Evolutionary conservation across 2,113 vertebrate species (phyloP), one percentile per base, ranked within the genome.

Genomic region (Alethe diademata): DNA sequence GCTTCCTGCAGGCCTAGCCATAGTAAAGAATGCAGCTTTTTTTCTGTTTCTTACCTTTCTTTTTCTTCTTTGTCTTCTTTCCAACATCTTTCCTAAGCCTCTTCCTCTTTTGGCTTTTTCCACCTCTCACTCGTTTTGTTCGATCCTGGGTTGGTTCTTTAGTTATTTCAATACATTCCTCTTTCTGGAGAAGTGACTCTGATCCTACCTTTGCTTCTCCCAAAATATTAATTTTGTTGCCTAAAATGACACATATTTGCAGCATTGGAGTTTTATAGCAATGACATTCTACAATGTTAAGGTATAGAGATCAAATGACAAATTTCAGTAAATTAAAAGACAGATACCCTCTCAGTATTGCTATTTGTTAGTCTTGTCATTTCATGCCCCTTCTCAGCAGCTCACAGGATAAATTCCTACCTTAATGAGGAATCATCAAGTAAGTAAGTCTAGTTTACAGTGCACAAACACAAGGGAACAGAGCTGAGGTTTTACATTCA

Each of bases 31-130:
- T 17, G 35, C 28, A 80, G 2, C 28, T 40, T 79, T 79, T 56
- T 40, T 17, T 28, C 42, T 29, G 20, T 40, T 69, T 24, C 51
- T 80, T 70, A 98, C 97, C 97, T 97, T 96, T 98, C 67, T 92
- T 98, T n/a, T 76, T 98, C 71, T 95, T 98, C 93, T 97, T 98
- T 2, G 57, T 15, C 57, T 97, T 98, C 94, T 96, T 98, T 28
- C 65, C 96, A 14, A 42, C 51, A 19, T 98, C 98, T 25, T 97
- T 98, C 92, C 94, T 98, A 29, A 95, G 97, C 50, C 97, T 97
- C 58, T 98, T 98, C 57, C 98, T 97, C 85, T 98, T 99, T 54
- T 98, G 98, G 76, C 67, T 97, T 82, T 96, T 98, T 11, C 98
- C 98, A 6, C 98, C 98, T 28, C 91, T 97, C 65, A 98, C 98